Conservation (phyloP, 2,113 vertebrate genomes). For the Girardinichthys multiradiatus region DNA sequence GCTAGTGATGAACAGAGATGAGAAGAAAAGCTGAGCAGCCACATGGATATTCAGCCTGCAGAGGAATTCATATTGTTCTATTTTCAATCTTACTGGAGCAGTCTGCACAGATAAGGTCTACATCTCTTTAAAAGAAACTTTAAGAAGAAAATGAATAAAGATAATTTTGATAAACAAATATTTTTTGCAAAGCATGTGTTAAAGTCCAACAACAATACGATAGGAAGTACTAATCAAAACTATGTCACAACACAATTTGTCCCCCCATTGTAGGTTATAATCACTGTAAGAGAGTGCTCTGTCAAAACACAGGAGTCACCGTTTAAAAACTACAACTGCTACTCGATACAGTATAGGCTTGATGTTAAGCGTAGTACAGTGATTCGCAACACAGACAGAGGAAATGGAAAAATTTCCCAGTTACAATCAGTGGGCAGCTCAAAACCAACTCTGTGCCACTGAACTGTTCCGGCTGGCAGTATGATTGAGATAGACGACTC, state of each 20-base stretch:
- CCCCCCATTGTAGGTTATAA: not conserved
- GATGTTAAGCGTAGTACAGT: not conserved
- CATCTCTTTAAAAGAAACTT: not conserved
- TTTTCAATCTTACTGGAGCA: conserved; percentile 30
- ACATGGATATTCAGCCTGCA: conserved; percentile 26
- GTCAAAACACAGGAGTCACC: not conserved
- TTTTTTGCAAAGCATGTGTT: not conserved
- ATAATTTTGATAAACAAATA: not conserved
- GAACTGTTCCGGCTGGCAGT: not conserved
- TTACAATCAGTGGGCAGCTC: not conserved
- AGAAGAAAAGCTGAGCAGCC: conserved; percentile 24
- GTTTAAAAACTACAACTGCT: not conserved
- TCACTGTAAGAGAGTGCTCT: not conserved
- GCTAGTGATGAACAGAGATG: conserved; percentile 12
- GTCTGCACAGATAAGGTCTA: conserved; percentile 14
- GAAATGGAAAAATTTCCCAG: conserved; percentile 1
- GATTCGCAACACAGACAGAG: not conserved
- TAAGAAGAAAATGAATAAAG: no score
- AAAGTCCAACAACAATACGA: not conserved
- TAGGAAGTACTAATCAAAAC: no score
- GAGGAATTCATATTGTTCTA: conserved; percentile 32
- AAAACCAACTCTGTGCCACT: not conserved
- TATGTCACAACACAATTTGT: not conserved
- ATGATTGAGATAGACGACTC: conserved; percentile 14
- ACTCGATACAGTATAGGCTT: not conserved